Percentiles rank a stretch among this genome's conserved stretches.
These are phyloP conservation scores for Seira sanloemensis DNA, from an alignment of 2,888 invertebrate genomes.

Conservation along the genomic window DNA sequence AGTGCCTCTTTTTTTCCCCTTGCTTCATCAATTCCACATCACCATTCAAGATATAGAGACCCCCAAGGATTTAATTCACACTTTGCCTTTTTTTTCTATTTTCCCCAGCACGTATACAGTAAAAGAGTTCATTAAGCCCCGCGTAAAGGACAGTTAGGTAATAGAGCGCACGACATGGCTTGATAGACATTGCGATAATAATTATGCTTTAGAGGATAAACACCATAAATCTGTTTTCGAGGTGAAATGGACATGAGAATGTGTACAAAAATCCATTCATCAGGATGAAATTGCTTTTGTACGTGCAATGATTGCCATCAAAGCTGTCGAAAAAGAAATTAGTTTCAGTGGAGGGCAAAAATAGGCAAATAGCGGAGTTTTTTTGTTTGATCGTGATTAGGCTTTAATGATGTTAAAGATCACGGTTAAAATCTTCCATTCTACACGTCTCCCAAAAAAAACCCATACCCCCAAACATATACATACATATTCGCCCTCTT, in stretches of 20 bases:
- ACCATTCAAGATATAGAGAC: background rate
- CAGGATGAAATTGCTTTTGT: conserved; percentile 39
- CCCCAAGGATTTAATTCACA: background rate
- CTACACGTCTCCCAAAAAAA: too few species aligned
- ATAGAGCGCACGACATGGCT: background rate
- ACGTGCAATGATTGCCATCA: conserved; percentile 52
- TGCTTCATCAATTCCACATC: background rate
- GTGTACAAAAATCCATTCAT: too few species aligned
- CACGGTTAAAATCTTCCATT: conserved; percentile 33
- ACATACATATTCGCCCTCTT: too few species aligned
- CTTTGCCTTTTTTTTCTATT: too few species aligned
- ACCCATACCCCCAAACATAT: too few species aligned
- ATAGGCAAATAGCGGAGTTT: too few species aligned
- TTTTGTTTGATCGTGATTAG: conserved; percentile 45
- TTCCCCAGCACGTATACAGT: too few species aligned
- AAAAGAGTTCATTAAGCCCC: conserved; percentile 40
- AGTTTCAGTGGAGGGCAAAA: background rate
- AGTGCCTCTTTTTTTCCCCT: too few species aligned
- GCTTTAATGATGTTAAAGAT: conserved; percentile 55
- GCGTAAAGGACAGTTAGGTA: conserved; percentile 13
- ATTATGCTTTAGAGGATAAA: conserved; percentile 38
- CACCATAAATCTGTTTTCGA: conserved; percentile 31
- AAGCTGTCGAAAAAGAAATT: conserved; percentile 53
- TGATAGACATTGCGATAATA: background rate
- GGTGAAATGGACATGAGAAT: background rate